These are phyloP conservation scores for Elysia crispata DNA, from an alignment of 2,888 invertebrate species.

Conservation along the genomic window DNA sequence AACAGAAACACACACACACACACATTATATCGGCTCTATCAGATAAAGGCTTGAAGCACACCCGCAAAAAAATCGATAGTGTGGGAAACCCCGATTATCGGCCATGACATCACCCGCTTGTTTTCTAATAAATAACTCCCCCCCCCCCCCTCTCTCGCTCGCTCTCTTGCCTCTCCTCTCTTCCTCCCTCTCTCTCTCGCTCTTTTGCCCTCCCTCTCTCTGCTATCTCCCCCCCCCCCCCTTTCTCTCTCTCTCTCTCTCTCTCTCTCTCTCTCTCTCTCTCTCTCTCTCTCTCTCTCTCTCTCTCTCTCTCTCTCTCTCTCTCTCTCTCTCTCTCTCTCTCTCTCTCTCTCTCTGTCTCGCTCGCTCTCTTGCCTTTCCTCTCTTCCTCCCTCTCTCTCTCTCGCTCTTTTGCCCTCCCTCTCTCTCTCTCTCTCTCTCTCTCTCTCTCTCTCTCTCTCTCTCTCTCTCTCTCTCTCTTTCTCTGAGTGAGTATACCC, in stretches of 20 bases:
- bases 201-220: neutral
- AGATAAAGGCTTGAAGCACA: too few relatives aligned
- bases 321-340: neutral
- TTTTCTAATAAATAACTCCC: neutral
- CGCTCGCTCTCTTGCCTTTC: neutral
- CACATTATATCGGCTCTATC: too few relatives aligned
- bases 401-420: too few relatives aligned
- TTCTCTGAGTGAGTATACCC: too few relatives aligned
- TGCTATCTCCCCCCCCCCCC: too few relatives aligned
- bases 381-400: neutral
- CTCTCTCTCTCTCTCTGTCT: slow-evolving; percentile 9
- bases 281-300: too few relatives aligned
- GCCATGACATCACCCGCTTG: neutral
- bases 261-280: too few relatives aligned
- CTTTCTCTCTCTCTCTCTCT: slow-evolving; percentile 10
- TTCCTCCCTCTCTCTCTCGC: neutral
- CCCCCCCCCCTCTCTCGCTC: slow-evolving; percentile 5
- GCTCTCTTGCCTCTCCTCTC: neutral
- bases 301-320: neutral
- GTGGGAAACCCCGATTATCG: too few relatives aligned
- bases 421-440: too few relatives aligned
- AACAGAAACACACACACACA: too few relatives aligned
- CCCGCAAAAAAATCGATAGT: too few relatives aligned
- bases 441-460: slow-evolving; percentile 14
- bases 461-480: neutral